Conservation (phyloP, 1,140 invertebrate genomes). For the Macrosteles quadrilineatus region DNA sequence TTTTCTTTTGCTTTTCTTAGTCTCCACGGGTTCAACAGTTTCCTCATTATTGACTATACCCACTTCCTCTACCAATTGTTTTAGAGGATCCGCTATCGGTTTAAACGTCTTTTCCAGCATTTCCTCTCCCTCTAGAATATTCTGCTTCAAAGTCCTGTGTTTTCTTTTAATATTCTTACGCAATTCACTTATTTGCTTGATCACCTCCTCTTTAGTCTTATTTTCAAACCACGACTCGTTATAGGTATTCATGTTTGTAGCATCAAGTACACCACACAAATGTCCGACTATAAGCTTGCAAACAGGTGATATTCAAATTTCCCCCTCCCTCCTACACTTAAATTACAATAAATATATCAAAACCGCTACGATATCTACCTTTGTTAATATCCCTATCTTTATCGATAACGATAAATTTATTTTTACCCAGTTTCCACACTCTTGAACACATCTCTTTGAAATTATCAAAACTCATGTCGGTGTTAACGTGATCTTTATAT, state of each 20-base stretch:
- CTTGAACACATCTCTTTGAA: constrained; percentile 38
- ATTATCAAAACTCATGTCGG: constrained; percentile 45
- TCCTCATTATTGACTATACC: too few species aligned
- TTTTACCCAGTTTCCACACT: constrained; percentile 40
- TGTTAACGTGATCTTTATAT: constrained; percentile 49
- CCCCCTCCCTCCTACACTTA: too few species aligned
- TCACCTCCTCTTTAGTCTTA: constrained; percentile 7
- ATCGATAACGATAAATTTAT: constrained; percentile 44
- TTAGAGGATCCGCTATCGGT: background rate
- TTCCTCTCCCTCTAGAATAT: background rate
- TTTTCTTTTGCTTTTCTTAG: background rate
- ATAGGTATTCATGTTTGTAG: background rate
- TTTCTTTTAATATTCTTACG: constrained; percentile 8
- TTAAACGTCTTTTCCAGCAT: background rate
- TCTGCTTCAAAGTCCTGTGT: background rate
- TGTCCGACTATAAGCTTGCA: too few species aligned
- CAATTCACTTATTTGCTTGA: background rate
- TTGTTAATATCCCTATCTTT: constrained; percentile 42
- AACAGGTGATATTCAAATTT: too few species aligned
- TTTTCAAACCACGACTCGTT: constrained; percentile 5
- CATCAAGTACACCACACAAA: too few species aligned
- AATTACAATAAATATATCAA: constrained; percentile 40
- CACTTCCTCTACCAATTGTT: background rate
- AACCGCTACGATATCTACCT: constrained; percentile 42
- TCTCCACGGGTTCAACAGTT: background rate